Base-by-base conservation (phyloP, 2,797 vertebrate species). In the Sebastolobus altivelis region DNA sequence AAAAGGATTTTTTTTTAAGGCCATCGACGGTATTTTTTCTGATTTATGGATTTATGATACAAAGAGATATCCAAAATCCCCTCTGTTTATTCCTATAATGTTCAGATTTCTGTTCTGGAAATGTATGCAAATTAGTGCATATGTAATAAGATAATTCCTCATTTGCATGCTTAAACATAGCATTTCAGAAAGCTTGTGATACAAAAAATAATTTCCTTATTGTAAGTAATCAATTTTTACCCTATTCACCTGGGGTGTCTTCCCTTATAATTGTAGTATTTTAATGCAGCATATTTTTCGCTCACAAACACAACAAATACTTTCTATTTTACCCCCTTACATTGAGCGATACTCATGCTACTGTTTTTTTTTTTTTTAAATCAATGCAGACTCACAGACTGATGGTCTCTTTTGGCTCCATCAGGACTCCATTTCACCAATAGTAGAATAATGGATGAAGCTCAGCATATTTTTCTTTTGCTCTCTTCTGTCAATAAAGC, bases 401-500 rank as follows among this genome's bases (percentile, higher is more conserved):
- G 3, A 27, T 22, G 14, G 29, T 68, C 22, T 66, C n/a, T 65
- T 69, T 73, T 22, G 25, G 38, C 13, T 72, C 2, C 60, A 52
- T 31, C 11, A 55, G 40, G 10, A 25, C 56, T 22, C 20, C 8
- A 12, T 72, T 83, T 65, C 52, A 49, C 37, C 54, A 56, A 63
- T 65, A 7, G 14, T 6, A n/a, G 25, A 65, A 25, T 59, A 40
- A 27, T 31, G 46, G 66, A 73, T 54, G 52, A 49, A 46, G 43
- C 33, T 14, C 27, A 38, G 65, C 38, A 13, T 65, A 60, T 31
- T 72, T 7, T 40, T 56, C 11, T 22, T 20, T 3, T 12, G 2
- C 6, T 75, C 62, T 67, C 22, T 11, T 65, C 58, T 35, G 54
- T 72, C 37, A 22, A 49, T 25, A 38, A 35, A 76, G 56, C 55